Evolutionary conservation across 2,797 vertebrate species (phyloP).

Genomic region (Dallia pectoralis): DNA sequence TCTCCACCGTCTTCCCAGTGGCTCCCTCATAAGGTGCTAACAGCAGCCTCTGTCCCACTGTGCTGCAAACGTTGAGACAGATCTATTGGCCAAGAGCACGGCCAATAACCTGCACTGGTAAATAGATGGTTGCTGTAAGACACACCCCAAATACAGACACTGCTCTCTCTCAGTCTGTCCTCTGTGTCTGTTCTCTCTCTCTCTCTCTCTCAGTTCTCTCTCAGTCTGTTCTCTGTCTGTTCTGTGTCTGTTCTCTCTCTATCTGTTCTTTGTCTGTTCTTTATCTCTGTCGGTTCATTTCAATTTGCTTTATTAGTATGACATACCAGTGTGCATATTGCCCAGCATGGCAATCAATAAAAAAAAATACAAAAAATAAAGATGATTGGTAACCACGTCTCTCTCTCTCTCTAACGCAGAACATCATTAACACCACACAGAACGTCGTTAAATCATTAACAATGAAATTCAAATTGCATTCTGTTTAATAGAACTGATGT

Average conservation of each 20-base stretch:
- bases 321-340: too few relatives aligned
- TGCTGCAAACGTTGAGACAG: neutral
- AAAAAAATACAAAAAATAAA: too few relatives aligned
- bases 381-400: too few relatives aligned
- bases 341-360: too few relatives aligned
- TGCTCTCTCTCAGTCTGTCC: slow-evolving; percentile 32
- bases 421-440: too few relatives aligned
- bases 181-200: neutral
- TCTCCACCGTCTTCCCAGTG: neutral
- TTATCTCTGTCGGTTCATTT: too few relatives aligned
- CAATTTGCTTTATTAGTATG: too few relatives aligned
- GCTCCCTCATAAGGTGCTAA: slow-evolving; percentile 4
- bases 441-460: too few relatives aligned
- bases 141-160: slow-evolving; percentile 32
- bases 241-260: neutral
- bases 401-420: too few relatives aligned
- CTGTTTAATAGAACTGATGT: too few relatives aligned
- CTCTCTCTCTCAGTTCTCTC: neutral
- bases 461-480: too few relatives aligned
- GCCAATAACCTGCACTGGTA: neutral
- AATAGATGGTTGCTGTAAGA: neutral
- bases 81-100: neutral
- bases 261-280: too few relatives aligned
- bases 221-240: neutral
- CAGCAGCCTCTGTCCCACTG: neutral